Base-by-base conservation (phyloP, 2,888 invertebrate species). In the Kuschelorhynchus macadamiae region DNA sequence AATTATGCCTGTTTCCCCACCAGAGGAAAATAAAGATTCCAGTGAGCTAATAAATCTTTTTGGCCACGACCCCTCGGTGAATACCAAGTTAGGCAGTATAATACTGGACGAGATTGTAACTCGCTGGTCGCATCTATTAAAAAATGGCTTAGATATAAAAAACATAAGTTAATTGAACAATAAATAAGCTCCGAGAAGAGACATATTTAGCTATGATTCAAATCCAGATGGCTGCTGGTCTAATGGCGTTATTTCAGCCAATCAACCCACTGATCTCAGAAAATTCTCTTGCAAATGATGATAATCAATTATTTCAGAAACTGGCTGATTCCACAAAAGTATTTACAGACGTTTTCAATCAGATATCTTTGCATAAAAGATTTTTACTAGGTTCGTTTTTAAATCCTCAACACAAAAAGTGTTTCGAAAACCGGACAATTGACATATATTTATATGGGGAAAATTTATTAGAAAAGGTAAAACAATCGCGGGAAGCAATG, bases 331-430 rank as follows among this genome's bases (percentile, higher is more conserved):
- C 21, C 20, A 47, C 47, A n/a, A 47, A 47, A 47, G 12, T 47
- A 14, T 21, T 47, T 25, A 21, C 14, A 16, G 47, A 47, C n/a
- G 25, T 21, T 21, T 47, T 47, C 21, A 39, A 55, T 41, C 17
- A 39, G 41, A 55, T 55, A 55, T 55, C 55, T 20, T 20, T 55
- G 12, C 55, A 55, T 55, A 39, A 41, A 41, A 41, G 39, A 41
- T 55, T 20, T 55, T 55, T 55, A 21, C 21, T 55, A 55, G 14
- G 36, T 33, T 20, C 20, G 9, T 14, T 41, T 41, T 55, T 39
- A 21, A 55, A 55, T 16, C 41, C 41, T 20, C 14, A 41, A 39
- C 20, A 41, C 18, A 55, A 55, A 21, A 55, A 55, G 21, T 41
- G 9, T 17, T 36, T 12, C 18, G 25, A 55, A 18, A 18, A 21